These are phyloP conservation scores for Hirtodrosophila alboralis DNA, from an alignment of 2,888 invertebrate genomes.

Conservation along the genomic window DNA sequence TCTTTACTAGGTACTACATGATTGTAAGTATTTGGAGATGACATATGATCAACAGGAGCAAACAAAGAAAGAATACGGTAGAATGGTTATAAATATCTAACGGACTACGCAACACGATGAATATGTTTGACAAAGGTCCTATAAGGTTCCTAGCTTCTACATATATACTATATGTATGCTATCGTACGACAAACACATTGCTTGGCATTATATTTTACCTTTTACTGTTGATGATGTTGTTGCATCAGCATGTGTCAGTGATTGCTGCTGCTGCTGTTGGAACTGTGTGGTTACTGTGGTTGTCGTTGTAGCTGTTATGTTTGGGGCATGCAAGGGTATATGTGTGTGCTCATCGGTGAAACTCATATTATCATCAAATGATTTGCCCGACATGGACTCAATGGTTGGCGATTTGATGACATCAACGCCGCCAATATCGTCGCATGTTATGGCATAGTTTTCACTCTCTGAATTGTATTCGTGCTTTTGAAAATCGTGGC, in stretches of 20 bases:
- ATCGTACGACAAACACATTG: slow-evolving; percentile 34
- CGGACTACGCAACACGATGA: slow-evolving; percentile 53
- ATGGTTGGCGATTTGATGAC: slow-evolving; percentile 84
- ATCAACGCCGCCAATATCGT: slow-evolving; percentile 82
- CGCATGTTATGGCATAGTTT: slow-evolving; percentile 84
- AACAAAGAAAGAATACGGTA: slow-evolving; percentile 55
- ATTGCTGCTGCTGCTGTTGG: slow-evolving; percentile 56
- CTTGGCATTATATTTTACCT: slow-evolving; percentile 68
- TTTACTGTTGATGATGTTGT: slow-evolving; percentile 57
- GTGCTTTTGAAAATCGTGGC: slow-evolving; percentile 62
- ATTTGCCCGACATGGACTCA: slow-evolving; percentile 84
- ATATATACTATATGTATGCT: neutral
- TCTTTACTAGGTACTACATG: slow-evolving; percentile 58
- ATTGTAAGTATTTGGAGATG: slow-evolving; percentile 27
- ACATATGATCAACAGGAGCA: slow-evolving; percentile 42
- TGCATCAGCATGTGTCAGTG: slow-evolving; percentile 41
- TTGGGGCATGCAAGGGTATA: slow-evolving; percentile 75
- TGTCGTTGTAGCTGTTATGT: slow-evolving; percentile 58
- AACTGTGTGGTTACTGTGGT: slow-evolving; percentile 58
- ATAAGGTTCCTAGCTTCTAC: slow-evolving; percentile 36
- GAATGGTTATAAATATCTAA: slow-evolving; percentile 44
- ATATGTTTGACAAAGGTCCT: slow-evolving; percentile 21
- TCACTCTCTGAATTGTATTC: slow-evolving; percentile 84
- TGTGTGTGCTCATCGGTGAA: slow-evolving; percentile 80
- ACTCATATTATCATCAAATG: slow-evolving; percentile 84